Base-by-base conservation (phyloP, 2,113 vertebrate species). In the Acanthisitta chloris region DNA sequence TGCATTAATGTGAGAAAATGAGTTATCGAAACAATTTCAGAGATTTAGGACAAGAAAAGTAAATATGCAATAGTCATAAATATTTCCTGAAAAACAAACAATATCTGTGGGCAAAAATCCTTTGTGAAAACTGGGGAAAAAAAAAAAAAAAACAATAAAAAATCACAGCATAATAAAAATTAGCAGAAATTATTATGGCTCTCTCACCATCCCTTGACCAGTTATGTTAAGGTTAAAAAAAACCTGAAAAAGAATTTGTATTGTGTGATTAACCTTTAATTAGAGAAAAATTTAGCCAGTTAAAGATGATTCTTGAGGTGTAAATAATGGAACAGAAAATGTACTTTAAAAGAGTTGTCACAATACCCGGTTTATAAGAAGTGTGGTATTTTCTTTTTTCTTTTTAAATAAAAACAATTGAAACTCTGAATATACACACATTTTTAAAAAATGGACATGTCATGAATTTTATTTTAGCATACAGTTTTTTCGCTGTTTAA, bases 31-130 rank as follows among this genome's bases (percentile, higher is more conserved):
- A 80, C 48, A 57, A 40, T 1, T 40, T 12, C 14, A 54, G 64
- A 51, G 2, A 43, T 84, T 83, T 66, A 58, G 2, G 10, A 49
- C 16, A 51, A n/a, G 3, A 70, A 66, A 70, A 73, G 40, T 57
- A 43, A 65, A 78, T 9, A 1, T 33, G 4, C 4, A 28, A 2
- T 55, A 46, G 16, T 36, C 20, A 64, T 71, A 46, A 83, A 59
- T 10, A 28, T 5, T 25, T 61, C 7, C 38, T 46, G 19, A 26
- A 26, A 69, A 83, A 29, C 2, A 86, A 43, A 14, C 2, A 69
- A 77, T n/a, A 69, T 20, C 9, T 29, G 18, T 1, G 1, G 36
- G 13, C 2, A 76, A 66, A 73, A 59, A 8, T 0, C 7, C 4
- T 46, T 66, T 24, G 2, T 29, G 43, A 52, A 70, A 80, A 45